A percentile compares a stretch with the other conserved stretches of the same genome.
These are phyloP conservation scores for Sepiola atlantica DNA, from an alignment of 2,888 invertebrate species.

Conservation along the genomic window DNA sequence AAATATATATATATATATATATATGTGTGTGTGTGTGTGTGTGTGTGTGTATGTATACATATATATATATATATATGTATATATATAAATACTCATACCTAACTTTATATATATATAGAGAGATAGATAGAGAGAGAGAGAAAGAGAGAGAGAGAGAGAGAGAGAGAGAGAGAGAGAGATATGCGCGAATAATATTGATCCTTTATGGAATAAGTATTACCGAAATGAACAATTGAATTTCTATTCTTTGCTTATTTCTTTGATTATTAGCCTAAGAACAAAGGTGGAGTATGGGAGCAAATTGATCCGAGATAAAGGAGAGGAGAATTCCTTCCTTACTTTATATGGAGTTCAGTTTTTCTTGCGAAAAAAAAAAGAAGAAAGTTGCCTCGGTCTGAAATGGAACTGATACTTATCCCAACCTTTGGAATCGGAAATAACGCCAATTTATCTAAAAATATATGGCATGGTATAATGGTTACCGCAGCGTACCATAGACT, in stretches of 20 bases:
- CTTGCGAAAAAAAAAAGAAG: background rate
- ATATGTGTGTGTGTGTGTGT: too few relatives aligned
- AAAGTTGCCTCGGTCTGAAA: background rate
- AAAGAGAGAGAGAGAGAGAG: too few relatives aligned
- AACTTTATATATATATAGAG: too few relatives aligned
- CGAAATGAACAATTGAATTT: background rate
- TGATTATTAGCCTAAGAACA: background rate
- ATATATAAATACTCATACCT: too few relatives aligned
- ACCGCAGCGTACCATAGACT: too few relatives aligned
- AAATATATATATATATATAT: too few relatives aligned
- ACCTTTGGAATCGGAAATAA: background rate
- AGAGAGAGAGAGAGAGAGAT: too few relatives aligned
- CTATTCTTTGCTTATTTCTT: background rate
- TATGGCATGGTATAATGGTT: too few relatives aligned
- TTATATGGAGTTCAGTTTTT: background rate
- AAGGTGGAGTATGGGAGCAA: background rate
- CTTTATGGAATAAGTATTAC: background rate
- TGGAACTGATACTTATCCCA: background rate
- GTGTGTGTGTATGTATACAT: too few relatives aligned
- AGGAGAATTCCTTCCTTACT: background rate
- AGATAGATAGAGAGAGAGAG: too few relatives aligned
- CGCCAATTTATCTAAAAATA: too few relatives aligned
- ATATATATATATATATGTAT: too few relatives aligned
- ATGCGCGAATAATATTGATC: background rate
- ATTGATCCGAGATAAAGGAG: background rate